Percentiles rank a stretch among this genome's conserved stretches.
These are phyloP conservation scores for Toxostoma redivivum DNA, from an alignment of 2,113 vertebrate species.

Conservation along the genomic window DNA sequence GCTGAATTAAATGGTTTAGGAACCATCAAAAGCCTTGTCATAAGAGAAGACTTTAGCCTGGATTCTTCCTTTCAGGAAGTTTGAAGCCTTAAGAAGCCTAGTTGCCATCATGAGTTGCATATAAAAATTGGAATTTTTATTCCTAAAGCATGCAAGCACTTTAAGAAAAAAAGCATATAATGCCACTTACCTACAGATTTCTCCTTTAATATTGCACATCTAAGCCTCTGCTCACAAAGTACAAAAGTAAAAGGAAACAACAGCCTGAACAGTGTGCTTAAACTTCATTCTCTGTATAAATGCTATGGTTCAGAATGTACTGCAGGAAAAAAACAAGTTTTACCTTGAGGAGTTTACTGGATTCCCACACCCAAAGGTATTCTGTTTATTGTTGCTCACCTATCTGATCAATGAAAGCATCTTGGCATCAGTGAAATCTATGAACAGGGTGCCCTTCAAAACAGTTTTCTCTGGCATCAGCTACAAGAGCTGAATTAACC, in stretches of 20 bases:
- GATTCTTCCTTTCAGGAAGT: neutral
- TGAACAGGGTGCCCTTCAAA: neutral
- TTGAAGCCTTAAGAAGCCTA: neutral
- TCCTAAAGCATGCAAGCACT: neutral
- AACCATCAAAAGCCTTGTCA: neutral
- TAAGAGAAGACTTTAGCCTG: neutral
- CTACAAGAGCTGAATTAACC: neutral
- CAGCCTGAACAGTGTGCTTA: neutral
- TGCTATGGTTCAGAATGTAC: neutral
- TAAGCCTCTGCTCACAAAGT: neutral
- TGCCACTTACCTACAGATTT: neutral
- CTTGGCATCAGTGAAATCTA: neutral
- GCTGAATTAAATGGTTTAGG: neutral
- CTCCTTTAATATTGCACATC: neutral
- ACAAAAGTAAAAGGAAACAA: neutral
- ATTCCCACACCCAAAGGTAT: neutral
- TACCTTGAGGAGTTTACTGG: neutral
- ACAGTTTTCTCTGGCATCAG: neutral
- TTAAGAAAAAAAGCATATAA: neutral
- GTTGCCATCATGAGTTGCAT: fast-evolving
- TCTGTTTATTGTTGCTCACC: neutral
- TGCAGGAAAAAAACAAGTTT: neutral
- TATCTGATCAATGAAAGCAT: neutral
- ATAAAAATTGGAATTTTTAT: neutral
- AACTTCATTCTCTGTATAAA: neutral